Percentiles rank a stretch among this genome's conserved stretches.
phyloP scores from a whole-genome alignment of 1,140 invertebrate genomes.

The Drosophila kepulauana region DNA sequence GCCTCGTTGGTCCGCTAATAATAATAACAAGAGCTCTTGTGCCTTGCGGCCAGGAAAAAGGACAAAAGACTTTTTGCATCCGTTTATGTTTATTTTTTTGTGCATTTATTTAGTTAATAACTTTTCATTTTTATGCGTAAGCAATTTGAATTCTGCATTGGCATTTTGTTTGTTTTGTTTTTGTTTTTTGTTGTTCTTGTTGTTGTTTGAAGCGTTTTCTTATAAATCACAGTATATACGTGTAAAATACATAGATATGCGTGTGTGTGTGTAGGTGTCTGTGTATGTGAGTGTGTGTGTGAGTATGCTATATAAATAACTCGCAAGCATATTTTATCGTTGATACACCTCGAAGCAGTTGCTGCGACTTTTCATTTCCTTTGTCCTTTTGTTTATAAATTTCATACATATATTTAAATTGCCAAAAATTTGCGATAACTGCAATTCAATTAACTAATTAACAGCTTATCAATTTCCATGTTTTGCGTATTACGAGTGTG shows the following conservation, averaged over 20 bases:
- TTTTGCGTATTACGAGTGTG: slow-evolving; percentile 1
- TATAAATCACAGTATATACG: slow-evolving; percentile 83
- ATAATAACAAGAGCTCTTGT: slow-evolving; percentile 42
- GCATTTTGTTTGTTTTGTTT: slow-evolving; percentile 50
- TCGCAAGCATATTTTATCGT: slow-evolving; percentile 70
- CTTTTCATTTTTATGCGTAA: slow-evolving; percentile 60
- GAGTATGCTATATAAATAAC: slow-evolving; percentile 63
- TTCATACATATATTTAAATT: slow-evolving; percentile 2
- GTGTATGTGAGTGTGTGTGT: slow-evolving; percentile 34
- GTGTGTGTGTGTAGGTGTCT: slow-evolving; percentile 41
- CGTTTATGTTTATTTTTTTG: slow-evolving; percentile 55
- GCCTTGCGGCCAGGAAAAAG: slow-evolving; percentile 58
- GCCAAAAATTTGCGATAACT: slow-evolving; percentile 60
- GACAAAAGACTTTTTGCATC: slow-evolving; percentile 67
- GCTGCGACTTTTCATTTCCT: slow-evolving; percentile 20
- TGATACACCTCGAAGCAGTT: slow-evolving; percentile 63
- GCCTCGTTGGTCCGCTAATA: slow-evolving; percentile 51
- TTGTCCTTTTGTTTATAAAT: slow-evolving; percentile 18
- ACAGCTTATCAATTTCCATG: slow-evolving; percentile 69
- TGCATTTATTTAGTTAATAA: slow-evolving; percentile 82
- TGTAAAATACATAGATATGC: slow-evolving; percentile 79
- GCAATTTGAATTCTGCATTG: slow-evolving; percentile 67
- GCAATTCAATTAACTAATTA: slow-evolving; percentile 80
- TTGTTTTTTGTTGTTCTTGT: slow-evolving; percentile 51
- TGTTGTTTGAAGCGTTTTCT: slow-evolving; percentile 76